Conservation (phyloP, 2,797 vertebrate genomes). For the Saguinus oedipus region DNA sequence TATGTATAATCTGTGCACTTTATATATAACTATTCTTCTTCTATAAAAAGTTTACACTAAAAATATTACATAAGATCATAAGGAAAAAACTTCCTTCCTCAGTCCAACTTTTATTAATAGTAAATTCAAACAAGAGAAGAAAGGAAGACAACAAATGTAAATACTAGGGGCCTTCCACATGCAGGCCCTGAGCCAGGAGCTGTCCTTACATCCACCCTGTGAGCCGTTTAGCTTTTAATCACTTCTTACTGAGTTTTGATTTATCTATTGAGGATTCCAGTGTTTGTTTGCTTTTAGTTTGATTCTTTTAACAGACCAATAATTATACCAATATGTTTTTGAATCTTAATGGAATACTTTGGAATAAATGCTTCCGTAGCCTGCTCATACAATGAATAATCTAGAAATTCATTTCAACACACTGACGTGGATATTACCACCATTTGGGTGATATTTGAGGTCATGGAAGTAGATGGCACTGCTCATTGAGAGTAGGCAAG, state of each 20-base stretch:
- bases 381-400: neutral
- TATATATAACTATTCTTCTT: neutral
- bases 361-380: neutral
- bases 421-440: neutral
- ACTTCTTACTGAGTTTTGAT: neutral
- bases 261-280: neutral
- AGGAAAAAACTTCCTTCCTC: slow-evolving; percentile 15
- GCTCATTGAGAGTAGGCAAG: neutral
- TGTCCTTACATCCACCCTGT: neutral
- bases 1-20: neutral
- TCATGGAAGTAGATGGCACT: neutral
- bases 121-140: neutral
- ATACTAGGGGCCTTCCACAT: neutral
- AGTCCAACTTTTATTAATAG: neutral
- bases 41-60: neutral
- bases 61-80: neutral
- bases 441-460: neutral
- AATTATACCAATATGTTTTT: neutral
- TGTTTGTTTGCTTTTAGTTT: neutral
- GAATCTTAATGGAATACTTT: neutral
- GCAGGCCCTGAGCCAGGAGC: too few relatives aligned
- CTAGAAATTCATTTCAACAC: neutral
- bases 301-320: neutral
- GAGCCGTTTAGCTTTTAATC: neutral
- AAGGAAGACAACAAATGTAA: neutral